Evolutionary conservation across 1,140 invertebrate species (phyloP).

Genomic region (Drosophila bocki): DNA sequence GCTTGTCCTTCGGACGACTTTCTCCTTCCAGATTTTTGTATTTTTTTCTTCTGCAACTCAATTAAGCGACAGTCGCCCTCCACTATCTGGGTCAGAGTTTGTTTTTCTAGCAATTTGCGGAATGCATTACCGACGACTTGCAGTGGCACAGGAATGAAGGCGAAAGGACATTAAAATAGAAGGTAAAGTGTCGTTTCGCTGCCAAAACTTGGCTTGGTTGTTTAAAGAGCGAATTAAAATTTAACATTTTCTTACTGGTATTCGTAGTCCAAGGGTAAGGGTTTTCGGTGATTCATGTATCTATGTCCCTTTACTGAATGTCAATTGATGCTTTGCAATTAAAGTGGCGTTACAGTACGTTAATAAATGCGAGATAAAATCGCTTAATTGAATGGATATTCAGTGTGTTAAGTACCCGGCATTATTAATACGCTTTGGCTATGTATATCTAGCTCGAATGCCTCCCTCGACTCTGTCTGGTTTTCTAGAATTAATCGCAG

Average conservation of each 20-base stretch:
- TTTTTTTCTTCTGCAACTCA: slow-evolving; percentile 21
- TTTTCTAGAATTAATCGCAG: slow-evolving; percentile 37
- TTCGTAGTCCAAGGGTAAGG: neutral
- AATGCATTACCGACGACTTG: slow-evolving; percentile 2
- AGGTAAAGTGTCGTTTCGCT: neutral
- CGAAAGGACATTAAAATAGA: neutral
- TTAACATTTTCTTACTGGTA: too few relatives aligned
- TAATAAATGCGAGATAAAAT: slow-evolving; percentile 3
- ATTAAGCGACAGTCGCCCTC: slow-evolving; percentile 25
- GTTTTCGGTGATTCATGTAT: neutral
- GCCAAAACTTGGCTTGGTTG: neutral
- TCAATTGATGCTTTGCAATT: neutral
- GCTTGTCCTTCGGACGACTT: neutral
- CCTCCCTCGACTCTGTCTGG: slow-evolving; percentile 5
- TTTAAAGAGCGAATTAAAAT: neutral
- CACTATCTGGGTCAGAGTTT: slow-evolving; percentile 4
- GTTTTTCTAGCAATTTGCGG: slow-evolving; percentile 17
- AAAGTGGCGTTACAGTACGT: neutral
- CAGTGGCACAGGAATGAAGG: neutral
- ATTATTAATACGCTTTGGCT: slow-evolving; percentile 11
- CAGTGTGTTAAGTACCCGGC: neutral
- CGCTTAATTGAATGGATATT: slow-evolving; percentile 1
- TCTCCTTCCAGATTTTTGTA: neutral
- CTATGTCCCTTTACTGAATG: neutral
- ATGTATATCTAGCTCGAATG: slow-evolving; percentile 15